A percentile compares a stretch with the other conserved stretches of the same genome.
These are phyloP conservation scores for Dromaius novaehollandiae DNA, from an alignment of 2,113 vertebrate genomes.

Conservation along the genomic window DNA sequence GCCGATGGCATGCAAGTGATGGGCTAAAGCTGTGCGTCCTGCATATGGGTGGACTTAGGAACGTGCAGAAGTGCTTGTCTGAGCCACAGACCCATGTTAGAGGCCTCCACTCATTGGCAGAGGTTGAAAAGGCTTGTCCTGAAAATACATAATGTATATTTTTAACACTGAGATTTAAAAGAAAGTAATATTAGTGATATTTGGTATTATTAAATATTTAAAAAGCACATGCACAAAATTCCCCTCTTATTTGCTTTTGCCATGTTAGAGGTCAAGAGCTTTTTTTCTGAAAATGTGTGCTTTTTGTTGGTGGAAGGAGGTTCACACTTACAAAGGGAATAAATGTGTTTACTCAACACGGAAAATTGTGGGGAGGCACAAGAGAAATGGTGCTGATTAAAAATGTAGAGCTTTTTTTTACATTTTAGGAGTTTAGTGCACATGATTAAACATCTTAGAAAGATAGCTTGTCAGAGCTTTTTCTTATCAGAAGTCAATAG, in stretches of 20 bases:
- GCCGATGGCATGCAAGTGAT: not conserved
- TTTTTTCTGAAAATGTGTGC: not conserved
- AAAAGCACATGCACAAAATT: not conserved
- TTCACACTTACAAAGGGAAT: not conserved
- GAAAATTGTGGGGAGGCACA: not conserved
- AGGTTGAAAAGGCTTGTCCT: conserved; percentile 7
- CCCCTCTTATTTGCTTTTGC: not conserved
- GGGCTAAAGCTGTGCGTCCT: not conserved
- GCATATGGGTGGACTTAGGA: not conserved
- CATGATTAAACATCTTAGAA: not conserved
- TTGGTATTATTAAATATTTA: not conserved
- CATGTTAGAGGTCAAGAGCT: not conserved
- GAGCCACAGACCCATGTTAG: not conserved
- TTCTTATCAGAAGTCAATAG: not conserved
- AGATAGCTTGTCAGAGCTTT: not conserved
- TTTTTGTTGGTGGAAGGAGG: not conserved
- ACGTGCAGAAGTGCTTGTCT: not conserved
- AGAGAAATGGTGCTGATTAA: not conserved
- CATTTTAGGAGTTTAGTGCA: not conserved
- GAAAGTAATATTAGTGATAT: not conserved
- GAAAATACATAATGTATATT: not conserved
- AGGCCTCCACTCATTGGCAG: not conserved
- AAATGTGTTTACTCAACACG: not conserved
- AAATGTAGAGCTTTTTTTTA: not conserved
- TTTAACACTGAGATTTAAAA: not conserved